Base-by-base conservation (phyloP, 2,113 vertebrate species). In the Cephalopterus ornatus region DNA sequence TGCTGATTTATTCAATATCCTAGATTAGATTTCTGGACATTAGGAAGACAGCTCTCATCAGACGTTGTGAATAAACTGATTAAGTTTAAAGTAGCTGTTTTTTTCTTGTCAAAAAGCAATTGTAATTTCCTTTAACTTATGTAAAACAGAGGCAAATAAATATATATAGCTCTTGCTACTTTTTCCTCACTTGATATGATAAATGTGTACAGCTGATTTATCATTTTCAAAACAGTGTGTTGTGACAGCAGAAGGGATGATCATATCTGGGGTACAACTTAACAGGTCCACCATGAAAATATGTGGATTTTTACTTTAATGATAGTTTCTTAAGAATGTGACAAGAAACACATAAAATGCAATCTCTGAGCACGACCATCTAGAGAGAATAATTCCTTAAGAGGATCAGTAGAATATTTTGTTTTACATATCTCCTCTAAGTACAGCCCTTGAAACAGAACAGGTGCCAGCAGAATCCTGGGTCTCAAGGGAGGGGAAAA, bases 41-140 rank as follows among this genome's bases (percentile, higher is more conserved):
- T 72, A 85, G 82, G 74, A 92, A 92, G 85, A 81, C 44, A 91
- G 26, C 22, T 85, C 74, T 93, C 41, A 85, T 88, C 52, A 94
- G 63, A 61, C 20, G 61, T 65, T 58, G 61, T 27, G 62, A 94
- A 89, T 96, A 95, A 95, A 91, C 52, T 68, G 89, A 88, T 88
- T 62, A 87, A 81, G 22, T 44, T 93, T 72, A 77, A 91, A 95
- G 47, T 37, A 87, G 33, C 19, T 88, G 33, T 16, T 76, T 55
- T 61, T 89, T 50, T 39, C 65, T 92, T 77, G 68, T 52, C 62
- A 50, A 27, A 1, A 5, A 70, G 39, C 22, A 82, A 82, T 53
- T 6, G 2, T 50, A 85, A 47, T 46, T 24, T 62, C 33, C 88
- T 94, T 68, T 67, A 75, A 83, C 27, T 47, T 46, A 80, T 1